A percentile compares a stretch with the other conserved stretches of the same genome.
These are phyloP conservation scores for Megamerina dolium DNA, from an alignment of 2,888 invertebrate species.

Conservation along the genomic window DNA sequence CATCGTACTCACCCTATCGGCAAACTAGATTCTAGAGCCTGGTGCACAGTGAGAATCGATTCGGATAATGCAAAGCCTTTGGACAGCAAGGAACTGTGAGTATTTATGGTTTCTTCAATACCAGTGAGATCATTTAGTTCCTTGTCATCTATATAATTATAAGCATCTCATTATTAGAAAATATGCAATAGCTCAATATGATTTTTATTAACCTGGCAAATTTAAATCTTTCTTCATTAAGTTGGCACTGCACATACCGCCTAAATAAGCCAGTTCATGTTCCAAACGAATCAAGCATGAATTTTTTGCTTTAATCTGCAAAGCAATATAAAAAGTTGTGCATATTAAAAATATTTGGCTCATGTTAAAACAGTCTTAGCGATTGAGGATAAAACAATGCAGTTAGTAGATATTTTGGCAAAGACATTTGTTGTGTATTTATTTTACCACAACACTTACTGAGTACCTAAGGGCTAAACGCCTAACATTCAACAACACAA, in stretches of 20 bases:
- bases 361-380: too few relatives aligned
- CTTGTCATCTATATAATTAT: conserved; percentile 54
- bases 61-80: conserved; percentile 86
- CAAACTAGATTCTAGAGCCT: conserved; percentile 83
- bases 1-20: conserved; percentile 77
- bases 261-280: conserved; percentile 83
- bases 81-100: conserved; percentile 65
- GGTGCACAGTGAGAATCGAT: conserved; percentile 75
- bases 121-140: conserved; percentile 65
- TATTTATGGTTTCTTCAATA: conserved; percentile 58
- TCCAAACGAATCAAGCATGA: conserved; percentile 62
- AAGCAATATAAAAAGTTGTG: too few relatives aligned
- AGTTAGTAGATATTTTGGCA: too few relatives aligned
- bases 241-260: conserved; percentile 85
- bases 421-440: too few relatives aligned
- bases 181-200: too few relatives aligned
- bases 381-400: too few relatives aligned
- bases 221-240: conserved; percentile 77
- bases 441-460: too few relatives aligned
- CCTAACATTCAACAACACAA: too few relatives aligned
- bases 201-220: conserved; percentile 54
- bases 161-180: not conserved
- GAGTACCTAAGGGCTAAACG: too few relatives aligned
- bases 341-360: too few relatives aligned
- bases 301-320: conserved; percentile 43